Evolutionary conservation across 2,113 vertebrate species (phyloP).

Genomic region (Poecilia latipinna): DNA sequence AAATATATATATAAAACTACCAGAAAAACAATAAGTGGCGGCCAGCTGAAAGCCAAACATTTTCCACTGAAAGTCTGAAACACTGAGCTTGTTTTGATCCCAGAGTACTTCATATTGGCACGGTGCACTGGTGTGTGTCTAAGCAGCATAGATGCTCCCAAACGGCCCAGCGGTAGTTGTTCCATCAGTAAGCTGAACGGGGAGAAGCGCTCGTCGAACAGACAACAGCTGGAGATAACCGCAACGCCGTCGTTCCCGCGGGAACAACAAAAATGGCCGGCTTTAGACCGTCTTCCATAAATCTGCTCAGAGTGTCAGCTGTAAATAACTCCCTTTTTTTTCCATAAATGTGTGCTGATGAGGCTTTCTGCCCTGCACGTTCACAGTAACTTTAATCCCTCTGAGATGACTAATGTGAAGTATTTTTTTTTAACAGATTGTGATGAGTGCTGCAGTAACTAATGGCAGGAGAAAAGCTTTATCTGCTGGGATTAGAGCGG

Average conservation of each 20-base stretch:
- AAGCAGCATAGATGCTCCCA: constrained; percentile 61
- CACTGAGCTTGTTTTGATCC: constrained; percentile 67
- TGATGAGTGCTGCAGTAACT: constrained; percentile 27
- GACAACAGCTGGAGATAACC: constrained; percentile 64
- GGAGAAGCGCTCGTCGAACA: constrained; percentile 55
- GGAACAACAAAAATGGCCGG: constrained; percentile 29
- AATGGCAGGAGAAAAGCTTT: constrained; percentile 32
- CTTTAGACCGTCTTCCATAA: constrained; percentile 39
- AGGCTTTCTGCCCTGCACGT: constrained; percentile 52
- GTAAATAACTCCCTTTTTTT: constrained; percentile 43
- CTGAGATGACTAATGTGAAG: constrained; percentile 60
- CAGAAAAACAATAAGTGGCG: constrained; percentile 49
- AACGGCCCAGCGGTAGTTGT: constrained; percentile 52
- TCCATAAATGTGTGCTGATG: constrained; percentile 21
- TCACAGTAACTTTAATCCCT: constrained; percentile 65
- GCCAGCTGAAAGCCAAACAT: constrained; percentile 47
- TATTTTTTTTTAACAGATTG: constrained; percentile 54
- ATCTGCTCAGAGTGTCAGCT: constrained; percentile 21
- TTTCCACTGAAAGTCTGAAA: constrained; percentile 51
- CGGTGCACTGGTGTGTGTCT: constrained; percentile 49
- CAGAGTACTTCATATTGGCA: constrained; percentile 62
- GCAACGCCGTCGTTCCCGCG: constrained; percentile 41
- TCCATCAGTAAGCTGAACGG: constrained; percentile 56
- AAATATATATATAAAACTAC: constrained; percentile 13
- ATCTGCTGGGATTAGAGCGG: constrained; percentile 30